Evolutionary conservation across 2,113 vertebrate genomes (phyloP), one percentile per base, ranked within the genome.

Genomic region (Pteruthius melanotis): DNA sequence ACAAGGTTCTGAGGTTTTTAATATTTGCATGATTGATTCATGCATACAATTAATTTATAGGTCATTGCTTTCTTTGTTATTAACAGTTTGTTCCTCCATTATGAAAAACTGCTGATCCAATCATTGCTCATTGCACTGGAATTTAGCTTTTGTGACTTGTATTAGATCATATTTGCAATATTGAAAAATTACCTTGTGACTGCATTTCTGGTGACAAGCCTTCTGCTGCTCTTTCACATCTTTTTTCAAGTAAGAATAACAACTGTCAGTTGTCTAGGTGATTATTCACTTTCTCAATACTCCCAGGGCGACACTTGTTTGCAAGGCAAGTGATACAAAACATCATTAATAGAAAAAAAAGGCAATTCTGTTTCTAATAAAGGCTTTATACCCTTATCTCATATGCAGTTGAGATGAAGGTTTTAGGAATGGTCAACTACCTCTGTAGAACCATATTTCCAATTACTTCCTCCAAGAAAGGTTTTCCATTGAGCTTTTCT

Each of bases 71-170:
- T 13, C 50, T 95, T 92, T 80, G 64, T 84, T 96, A 97, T 75
- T 74, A 94, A 96, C 53, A 88, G 65, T 85, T 94, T 83, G 37
- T 87, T 96, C 31, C 63, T 95, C 47, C 56, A 47, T 84, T 90
- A 71, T 95, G 87, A 97, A 70, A 95, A 95, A 86, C 30, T 95
- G 65, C 81, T 76, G 87, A 80, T 78, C 39, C 69, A 85, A 50
- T 76, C 70, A 94, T 93, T 83, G 94, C 54, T 97, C 70, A 92
- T 86, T 93, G 61, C 59, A 59, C 57, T 90, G 90, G 95, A 97
- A 97, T 97, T 96, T 78, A 96, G 42, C 70, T 97, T 95, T 92
- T 79, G 84, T 97, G 92, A 93, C 81, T 96, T 70, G 7, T 69
- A 93, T 90, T 96, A 94, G 80, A 71, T 97, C 83, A 91, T 91